Evolutionary conservation across 1,140 invertebrate species (phyloP).

Genomic region (Pseudomyrmex gracilis): DNA sequence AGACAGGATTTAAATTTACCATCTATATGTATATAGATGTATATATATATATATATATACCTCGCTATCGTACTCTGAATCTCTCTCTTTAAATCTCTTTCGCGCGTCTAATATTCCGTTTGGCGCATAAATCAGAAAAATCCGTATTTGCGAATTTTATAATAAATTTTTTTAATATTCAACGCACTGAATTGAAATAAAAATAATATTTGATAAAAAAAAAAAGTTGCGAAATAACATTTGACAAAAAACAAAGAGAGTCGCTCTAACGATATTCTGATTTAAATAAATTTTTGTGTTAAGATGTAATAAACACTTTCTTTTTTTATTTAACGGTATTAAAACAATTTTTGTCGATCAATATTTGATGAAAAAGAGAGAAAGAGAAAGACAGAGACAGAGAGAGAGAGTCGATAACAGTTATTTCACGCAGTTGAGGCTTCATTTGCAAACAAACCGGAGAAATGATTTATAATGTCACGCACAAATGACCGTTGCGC

Average conservation of each 20-base stretch:
- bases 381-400: no score
- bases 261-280: no score
- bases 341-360: neutral
- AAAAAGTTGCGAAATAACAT: no score
- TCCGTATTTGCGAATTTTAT: no score
- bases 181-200: no score
- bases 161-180: no score
- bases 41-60: no score
- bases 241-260: no score
- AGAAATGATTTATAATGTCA: constrained; percentile 8
- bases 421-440: constrained; percentile 7
- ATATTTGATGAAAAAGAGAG: neutral
- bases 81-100: neutral
- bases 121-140: no score
- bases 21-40: neutral
- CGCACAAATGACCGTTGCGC: neutral
- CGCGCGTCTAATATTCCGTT: no score
- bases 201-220: no score
- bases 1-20: constrained; percentile 50
- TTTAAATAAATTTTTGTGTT: no score
- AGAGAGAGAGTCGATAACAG: neutral
- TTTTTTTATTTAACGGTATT: neutral
- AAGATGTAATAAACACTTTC: neutral
- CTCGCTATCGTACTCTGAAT: constrained; percentile 8
- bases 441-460: neutral